Conservation (phyloP, 2,888 invertebrate species). For the Catocala fraxini region DNA sequence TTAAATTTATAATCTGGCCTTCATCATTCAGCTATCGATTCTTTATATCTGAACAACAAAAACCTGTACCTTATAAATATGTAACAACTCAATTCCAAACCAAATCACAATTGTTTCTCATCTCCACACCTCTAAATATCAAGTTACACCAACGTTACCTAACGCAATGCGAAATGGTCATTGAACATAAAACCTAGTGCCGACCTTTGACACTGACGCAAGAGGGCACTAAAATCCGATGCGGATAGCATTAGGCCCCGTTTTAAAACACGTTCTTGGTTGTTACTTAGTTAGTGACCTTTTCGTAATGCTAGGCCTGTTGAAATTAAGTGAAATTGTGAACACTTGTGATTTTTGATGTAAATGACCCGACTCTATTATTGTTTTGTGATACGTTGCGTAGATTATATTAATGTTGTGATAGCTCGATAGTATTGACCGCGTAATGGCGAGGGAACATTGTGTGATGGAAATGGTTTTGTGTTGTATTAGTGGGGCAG, state of each 20-base stretch:
- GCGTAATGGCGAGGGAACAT: too few relatives aligned
- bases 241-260: slow-evolving; percentile 43
- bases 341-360: slow-evolving; percentile 7
- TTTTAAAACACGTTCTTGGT: slow-evolving; percentile 52
- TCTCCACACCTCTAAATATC: slow-evolving; percentile 43
- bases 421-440: too few relatives aligned
- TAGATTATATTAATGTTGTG: too few relatives aligned
- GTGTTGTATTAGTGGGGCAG: too few relatives aligned
- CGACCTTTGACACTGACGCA: slow-evolving; percentile 58
- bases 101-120: slow-evolving; percentile 6
- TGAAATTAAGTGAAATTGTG: slow-evolving; percentile 46
- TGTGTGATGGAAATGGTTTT: too few relatives aligned
- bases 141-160: slow-evolving; percentile 42
- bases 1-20: too few relatives aligned
- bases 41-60: too few relatives aligned
- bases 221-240: slow-evolving; percentile 46
- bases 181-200: slow-evolving; percentile 59
- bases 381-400: neutral
- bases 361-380: neutral
- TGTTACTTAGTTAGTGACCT: slow-evolving; percentile 49
- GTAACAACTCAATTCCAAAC: neutral
- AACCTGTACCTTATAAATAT: neutral
- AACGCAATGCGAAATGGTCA: slow-evolving; percentile 59
- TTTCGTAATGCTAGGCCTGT: slow-evolving; percentile 36
- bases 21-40: too few relatives aligned